Conservation (phyloP, 2,113 vertebrate species). For the Cyrtonyx montezumae region DNA sequence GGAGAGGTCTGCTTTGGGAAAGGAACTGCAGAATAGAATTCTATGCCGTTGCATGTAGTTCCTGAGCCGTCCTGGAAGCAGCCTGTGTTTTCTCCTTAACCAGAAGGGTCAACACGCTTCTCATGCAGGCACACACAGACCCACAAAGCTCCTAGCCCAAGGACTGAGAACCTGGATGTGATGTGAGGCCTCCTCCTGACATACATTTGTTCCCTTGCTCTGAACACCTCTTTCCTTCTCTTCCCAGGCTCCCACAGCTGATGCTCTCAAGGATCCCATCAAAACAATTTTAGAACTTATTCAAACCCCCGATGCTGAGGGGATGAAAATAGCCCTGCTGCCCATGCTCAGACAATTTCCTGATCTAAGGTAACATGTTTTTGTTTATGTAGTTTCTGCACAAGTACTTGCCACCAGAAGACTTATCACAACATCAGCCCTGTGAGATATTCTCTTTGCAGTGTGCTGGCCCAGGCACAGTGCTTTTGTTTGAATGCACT, state of each 20-base stretch:
- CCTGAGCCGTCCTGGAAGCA: not conserved
- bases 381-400: not conserved
- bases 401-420: not conserved
- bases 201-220: not conserved
- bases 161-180: not conserved
- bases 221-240: not conserved
- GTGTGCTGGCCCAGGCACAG: not conserved
- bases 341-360: slow-evolving; percentile 52
- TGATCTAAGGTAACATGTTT: slow-evolving; percentile 52
- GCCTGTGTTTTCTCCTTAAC: not conserved
- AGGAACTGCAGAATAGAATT: not conserved
- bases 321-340: slow-evolving; percentile 67
- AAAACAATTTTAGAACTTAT: slow-evolving; percentile 53
- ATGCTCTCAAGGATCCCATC: slow-evolving; percentile 16
- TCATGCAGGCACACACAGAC: not conserved
- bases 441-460: not conserved
- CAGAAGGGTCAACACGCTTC: not conserved
- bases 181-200: fast-evolving
- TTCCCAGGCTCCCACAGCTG: slow-evolving; percentile 20
- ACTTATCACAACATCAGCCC: not conserved
- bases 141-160: not conserved
- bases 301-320: slow-evolving; percentile 45
- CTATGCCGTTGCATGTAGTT: fast-evolving
- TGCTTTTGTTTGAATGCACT: not conserved
- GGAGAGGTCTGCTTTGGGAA: not conserved